Evolutionary conservation across 2,113 vertebrate genomes (phyloP).

Genomic region (Heterocephalus glaber): DNA sequence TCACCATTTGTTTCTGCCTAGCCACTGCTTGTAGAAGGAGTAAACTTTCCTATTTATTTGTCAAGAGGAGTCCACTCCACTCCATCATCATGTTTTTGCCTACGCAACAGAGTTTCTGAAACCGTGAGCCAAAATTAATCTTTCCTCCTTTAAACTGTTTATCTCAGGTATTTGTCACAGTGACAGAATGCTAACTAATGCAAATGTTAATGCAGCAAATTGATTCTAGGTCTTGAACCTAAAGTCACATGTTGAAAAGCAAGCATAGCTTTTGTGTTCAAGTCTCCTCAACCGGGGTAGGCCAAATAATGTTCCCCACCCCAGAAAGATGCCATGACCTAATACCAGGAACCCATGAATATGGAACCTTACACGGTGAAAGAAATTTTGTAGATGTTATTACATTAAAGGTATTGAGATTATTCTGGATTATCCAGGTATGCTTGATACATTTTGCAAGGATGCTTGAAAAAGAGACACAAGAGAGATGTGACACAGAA

Average conservation of each 20-base stretch:
- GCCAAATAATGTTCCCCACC: neutral
- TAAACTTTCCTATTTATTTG: neutral
- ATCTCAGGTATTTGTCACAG: neutral
- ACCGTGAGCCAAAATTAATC: neutral
- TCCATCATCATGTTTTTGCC: neutral
- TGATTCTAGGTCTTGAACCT: neutral
- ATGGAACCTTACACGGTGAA: neutral
- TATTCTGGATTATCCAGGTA: neutral
- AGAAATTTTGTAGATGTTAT: neutral
- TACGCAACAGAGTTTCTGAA: neutral
- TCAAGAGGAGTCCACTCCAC: neutral
- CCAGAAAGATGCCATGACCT: neutral
- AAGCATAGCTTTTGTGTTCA: conserved; percentile 34
- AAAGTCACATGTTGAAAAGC: neutral
- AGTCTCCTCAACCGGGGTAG: neutral
- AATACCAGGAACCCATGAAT: neutral
- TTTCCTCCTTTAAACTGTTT: neutral
- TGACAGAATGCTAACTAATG: neutral
- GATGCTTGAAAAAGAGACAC: neutral
- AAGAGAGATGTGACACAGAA: neutral
- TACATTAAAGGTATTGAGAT: neutral
- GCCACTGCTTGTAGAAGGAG: neutral
- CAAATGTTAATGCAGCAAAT: neutral
- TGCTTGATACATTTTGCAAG: neutral
- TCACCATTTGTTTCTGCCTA: neutral